Evolutionary conservation across 2,888 invertebrate species (phyloP).

Genomic region (Melanargia galathea): DNA sequence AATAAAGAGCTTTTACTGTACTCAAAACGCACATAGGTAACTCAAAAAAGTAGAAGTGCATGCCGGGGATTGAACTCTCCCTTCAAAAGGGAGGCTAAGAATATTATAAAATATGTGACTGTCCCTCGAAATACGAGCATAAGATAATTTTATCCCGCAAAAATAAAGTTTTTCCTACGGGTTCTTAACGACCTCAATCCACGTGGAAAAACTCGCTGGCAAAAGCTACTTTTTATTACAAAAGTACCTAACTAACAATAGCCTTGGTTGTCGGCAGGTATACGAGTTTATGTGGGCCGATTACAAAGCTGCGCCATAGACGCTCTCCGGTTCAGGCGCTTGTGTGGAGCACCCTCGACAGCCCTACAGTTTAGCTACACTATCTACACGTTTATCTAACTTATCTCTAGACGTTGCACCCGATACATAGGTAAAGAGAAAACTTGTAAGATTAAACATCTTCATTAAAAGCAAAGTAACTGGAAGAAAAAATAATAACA

Average conservation of each 20-base stretch:
- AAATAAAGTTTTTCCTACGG: too few relatives aligned
- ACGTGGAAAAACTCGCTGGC: not conserved
- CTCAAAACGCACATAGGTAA: too few relatives aligned
- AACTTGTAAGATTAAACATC: not conserved
- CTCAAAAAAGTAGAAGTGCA: too few relatives aligned
- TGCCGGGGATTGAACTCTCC: too few relatives aligned
- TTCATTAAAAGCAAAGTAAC: not conserved
- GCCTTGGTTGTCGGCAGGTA: constrained; percentile 30
- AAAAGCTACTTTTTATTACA: not conserved
- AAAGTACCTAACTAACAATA: constrained; percentile 22
- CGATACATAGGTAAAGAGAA: constrained; percentile 7
- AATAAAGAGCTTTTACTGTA: too few relatives aligned
- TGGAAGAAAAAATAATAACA: not conserved
- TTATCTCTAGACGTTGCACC: constrained; percentile 29
- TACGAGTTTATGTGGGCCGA: constrained; percentile 50
- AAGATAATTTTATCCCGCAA: too few relatives aligned
- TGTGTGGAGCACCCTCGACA: constrained; percentile 71
- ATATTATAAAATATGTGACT: too few relatives aligned
- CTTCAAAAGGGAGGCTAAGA: too few relatives aligned
- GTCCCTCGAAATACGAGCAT: too few relatives aligned
- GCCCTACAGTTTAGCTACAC: constrained; percentile 46
- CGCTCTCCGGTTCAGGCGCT: constrained; percentile 66
- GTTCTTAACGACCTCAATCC: not conserved
- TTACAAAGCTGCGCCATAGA: constrained; percentile 58
- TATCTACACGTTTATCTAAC: constrained; percentile 35